Evolutionary conservation across 2,888 invertebrate genomes (phyloP).

Genomic region (Gnatocerus cornutus): DNA sequence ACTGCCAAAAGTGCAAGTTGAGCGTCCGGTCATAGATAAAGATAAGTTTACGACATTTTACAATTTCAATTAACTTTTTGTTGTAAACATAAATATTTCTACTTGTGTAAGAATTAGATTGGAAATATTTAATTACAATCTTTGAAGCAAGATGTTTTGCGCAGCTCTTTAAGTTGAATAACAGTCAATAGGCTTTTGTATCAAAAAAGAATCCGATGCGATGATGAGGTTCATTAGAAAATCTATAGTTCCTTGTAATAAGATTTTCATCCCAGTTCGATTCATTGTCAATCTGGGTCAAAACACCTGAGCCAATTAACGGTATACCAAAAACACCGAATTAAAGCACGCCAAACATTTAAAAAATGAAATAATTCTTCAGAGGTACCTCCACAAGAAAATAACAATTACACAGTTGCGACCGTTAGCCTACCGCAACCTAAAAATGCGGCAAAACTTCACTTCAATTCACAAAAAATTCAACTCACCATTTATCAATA

Average conservation of each 20-base stretch:
- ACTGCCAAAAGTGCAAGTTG: too few relatives aligned
- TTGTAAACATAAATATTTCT: too few relatives aligned
- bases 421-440: conserved; percentile 48
- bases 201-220: not conserved
- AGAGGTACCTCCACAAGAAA: conserved; percentile 13
- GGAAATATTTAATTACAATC: conserved; percentile 27
- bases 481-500: conserved; percentile 35
- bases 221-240: conserved; percentile 18
- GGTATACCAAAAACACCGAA: conserved; percentile 29
- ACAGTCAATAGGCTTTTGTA: not conserved
- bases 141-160: conserved; percentile 5
- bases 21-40: too few relatives aligned
- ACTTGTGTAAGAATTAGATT: not conserved
- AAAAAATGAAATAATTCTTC: not conserved
- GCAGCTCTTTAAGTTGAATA: not conserved
- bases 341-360: conserved; percentile 5
- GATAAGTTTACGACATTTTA: not conserved
- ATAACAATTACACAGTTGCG: conserved; percentile 35
- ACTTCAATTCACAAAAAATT: conserved; percentile 16
- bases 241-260: conserved; percentile 17
- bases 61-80: not conserved
- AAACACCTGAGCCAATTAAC: conserved; percentile 31
- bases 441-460: conserved; percentile 41
- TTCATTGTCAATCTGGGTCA: conserved; percentile 37
- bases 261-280: conserved; percentile 18